Conservation (phyloP, 2,888 invertebrate genomes). For the Eupithecia subfuscata region DNA sequence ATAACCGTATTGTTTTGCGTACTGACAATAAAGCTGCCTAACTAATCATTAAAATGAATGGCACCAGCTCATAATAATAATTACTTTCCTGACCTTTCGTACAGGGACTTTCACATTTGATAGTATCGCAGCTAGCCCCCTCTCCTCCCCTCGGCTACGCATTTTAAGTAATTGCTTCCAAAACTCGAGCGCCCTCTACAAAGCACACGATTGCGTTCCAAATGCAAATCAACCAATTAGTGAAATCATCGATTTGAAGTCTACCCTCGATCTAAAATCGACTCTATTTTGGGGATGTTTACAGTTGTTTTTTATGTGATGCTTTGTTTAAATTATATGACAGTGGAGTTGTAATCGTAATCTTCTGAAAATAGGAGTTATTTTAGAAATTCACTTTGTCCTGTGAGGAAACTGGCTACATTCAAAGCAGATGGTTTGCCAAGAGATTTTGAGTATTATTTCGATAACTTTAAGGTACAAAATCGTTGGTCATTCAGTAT, state of each 20-base stretch:
- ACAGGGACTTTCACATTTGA: constrained; percentile 27
- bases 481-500: constrained; percentile 2
- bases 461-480: constrained; percentile 21
- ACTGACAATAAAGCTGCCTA: neutral
- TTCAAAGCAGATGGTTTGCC: neutral
- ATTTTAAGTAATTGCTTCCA: constrained; percentile 43
- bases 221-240: constrained; percentile 69
- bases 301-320: constrained; percentile 5
- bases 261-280: constrained; percentile 37
- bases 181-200: constrained; percentile 37
- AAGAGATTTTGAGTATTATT: constrained; percentile 24
- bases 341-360: constrained; percentile 24
- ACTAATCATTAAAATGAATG: neutral
- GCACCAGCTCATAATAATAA: constrained; percentile 12
- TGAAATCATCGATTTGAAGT: constrained; percentile 43
- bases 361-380: constrained; percentile 25
- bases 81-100: constrained; percentile 36
- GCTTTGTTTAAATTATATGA: neutral
- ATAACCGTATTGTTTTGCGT: neutral
- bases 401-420: neutral
- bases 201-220: constrained; percentile 44
- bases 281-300: constrained; percentile 31
- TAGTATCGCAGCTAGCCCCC: constrained; percentile 32
- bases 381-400: constrained; percentile 19
- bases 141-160: constrained; percentile 12